phyloP scores from a whole-genome alignment of 2,797 vertebrate species.

The Schizopygopsis pylzovi region DNA sequence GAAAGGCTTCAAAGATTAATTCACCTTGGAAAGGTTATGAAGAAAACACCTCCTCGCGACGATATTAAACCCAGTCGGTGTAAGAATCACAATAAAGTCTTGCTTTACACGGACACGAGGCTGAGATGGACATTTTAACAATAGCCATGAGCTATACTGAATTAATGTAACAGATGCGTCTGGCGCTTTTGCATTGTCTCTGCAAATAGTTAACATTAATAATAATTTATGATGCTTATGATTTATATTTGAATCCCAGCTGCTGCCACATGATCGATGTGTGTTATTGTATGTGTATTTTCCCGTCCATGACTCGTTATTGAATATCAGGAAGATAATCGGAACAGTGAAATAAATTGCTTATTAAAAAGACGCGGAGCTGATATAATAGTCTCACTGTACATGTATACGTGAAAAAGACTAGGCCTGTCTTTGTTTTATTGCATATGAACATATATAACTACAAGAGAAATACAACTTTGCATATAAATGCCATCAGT shows the following conservation, averaged over 20 bases:
- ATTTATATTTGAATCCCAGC: not conserved
- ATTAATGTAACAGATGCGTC: not conserved
- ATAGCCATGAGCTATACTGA: not conserved
- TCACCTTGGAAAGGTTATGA: constrained; percentile 56
- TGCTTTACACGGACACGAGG: not conserved
- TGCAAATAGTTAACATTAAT: not conserved
- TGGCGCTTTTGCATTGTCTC: not conserved
- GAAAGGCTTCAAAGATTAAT: not conserved
- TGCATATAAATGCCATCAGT: no score
- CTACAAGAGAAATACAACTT: no score
- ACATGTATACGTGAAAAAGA: not conserved
- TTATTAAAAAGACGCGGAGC: not conserved
- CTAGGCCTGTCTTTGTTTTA: constrained; percentile 2
- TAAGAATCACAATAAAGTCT: not conserved
- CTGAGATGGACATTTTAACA: not conserved
- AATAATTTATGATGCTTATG: not conserved
- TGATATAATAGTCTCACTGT: no score
- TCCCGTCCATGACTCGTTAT: not conserved
- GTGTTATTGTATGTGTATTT: not conserved
- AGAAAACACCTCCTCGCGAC: constrained; percentile 4
- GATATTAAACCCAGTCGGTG: not conserved
- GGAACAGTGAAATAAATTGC: not conserved
- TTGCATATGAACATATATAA: no score
- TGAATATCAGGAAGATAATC: not conserved
- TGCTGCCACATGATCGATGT: not conserved